phyloP scores from a whole-genome alignment of 2,888 invertebrate species.

The Lasioglossum pauxillum region DNA sequence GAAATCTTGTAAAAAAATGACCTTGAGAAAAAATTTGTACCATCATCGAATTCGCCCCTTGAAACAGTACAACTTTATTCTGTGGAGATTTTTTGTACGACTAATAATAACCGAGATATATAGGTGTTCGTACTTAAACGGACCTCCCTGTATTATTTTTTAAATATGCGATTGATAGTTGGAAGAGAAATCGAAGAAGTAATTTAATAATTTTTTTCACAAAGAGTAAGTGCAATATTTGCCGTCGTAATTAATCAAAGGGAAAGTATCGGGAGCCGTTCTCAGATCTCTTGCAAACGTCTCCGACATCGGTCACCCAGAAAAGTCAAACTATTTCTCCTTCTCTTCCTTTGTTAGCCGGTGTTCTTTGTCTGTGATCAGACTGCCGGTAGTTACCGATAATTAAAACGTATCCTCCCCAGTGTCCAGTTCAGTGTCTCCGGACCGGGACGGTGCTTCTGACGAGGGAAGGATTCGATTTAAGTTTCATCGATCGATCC shows the following conservation, averaged over 20 bases:
- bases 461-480: constrained; percentile 42
- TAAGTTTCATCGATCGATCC: constrained; percentile 46
- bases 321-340: constrained; percentile 27
- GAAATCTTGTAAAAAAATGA: too few relatives aligned
- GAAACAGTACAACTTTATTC: too few relatives aligned
- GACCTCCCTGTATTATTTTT: too few relatives aligned
- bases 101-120: too few relatives aligned
- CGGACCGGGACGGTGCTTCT: constrained; percentile 7
- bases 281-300: constrained; percentile 33
- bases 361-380: constrained; percentile 38
- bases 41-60: too few relatives aligned
- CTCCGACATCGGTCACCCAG: constrained; percentile 10
- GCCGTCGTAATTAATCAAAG: background rate
- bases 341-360: constrained; percentile 9
- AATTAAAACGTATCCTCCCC: constrained; percentile 67
- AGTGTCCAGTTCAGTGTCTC: constrained; percentile 41
- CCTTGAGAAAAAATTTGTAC: too few relatives aligned
- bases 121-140: too few relatives aligned
- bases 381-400: constrained; percentile 58
- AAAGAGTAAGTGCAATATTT: background rate
- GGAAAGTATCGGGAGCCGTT: background rate
- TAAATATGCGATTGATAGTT: background rate
- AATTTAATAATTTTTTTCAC: background rate
- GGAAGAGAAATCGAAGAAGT: background rate
- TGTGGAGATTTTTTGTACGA: too few relatives aligned